Evolutionary conservation across 2,113 vertebrate species (phyloP).

Genomic region (Pedionomus torquatus): DNA sequence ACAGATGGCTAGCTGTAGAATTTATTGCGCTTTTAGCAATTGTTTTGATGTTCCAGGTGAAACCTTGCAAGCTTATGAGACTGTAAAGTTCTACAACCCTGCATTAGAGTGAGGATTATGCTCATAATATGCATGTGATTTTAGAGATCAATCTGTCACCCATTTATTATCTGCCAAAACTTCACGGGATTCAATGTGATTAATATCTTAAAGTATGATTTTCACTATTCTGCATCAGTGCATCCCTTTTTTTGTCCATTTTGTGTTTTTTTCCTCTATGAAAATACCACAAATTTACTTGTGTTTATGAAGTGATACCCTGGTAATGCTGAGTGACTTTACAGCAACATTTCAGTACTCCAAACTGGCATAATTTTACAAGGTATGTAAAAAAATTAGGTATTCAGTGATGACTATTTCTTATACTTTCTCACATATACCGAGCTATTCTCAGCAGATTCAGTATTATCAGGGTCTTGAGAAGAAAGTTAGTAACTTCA

Average conservation of each 20-base stretch:
- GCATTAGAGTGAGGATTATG: constrained; percentile 49
- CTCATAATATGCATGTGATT: constrained; percentile 46
- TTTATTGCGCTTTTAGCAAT: constrained; percentile 72
- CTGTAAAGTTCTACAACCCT: constrained; percentile 72
- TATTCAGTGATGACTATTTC: neutral
- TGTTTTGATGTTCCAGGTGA: constrained; percentile 74
- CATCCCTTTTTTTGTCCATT: neutral
- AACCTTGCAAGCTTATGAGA: constrained; percentile 69
- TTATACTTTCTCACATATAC: neutral
- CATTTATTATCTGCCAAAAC: constrained; percentile 66
- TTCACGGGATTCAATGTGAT: neutral
- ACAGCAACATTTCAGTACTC: constrained; percentile 32
- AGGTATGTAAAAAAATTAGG: neutral
- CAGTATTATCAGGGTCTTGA: neutral
- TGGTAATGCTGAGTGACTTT: constrained; percentile 27
- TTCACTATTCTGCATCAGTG: constrained; percentile 5
- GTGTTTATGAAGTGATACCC: constrained; percentile 10
- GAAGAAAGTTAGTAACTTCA: neutral
- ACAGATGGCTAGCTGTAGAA: constrained; percentile 76
- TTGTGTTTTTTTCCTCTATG: neutral
- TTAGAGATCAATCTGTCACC: constrained; percentile 67
- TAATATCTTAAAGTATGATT: constrained; percentile 22
- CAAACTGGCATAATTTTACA: constrained; percentile 49
- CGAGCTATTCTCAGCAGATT: neutral
- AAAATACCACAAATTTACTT: neutral